A percentile compares a stretch with the other conserved stretches of the same genome.
phyloP scores from a whole-genome alignment of 2,888 invertebrate species.

The Drosophila niveifrons region DNA sequence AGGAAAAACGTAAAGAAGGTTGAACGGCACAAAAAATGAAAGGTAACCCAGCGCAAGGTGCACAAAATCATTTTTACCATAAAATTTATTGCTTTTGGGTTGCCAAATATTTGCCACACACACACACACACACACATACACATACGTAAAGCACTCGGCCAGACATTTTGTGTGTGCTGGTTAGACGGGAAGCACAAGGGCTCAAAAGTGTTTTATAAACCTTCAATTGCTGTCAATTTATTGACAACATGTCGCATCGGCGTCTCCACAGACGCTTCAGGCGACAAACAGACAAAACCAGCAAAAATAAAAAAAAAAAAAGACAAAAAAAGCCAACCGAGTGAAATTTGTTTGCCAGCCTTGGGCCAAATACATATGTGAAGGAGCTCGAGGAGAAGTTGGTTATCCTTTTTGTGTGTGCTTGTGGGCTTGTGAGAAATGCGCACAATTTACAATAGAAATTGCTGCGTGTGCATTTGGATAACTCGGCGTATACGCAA shows the following conservation, averaged over 20 bases:
- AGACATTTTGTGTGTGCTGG: slow-evolving; percentile 16
- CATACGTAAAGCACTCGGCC: neutral
- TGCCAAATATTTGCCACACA: slow-evolving; percentile 65
- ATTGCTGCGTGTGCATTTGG: slow-evolving; percentile 76
- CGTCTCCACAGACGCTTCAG: slow-evolving; percentile 56
- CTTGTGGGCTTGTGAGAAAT: slow-evolving; percentile 64
- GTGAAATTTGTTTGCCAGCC: slow-evolving; percentile 73
- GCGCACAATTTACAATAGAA: slow-evolving; percentile 76
- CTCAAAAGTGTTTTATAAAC: slow-evolving; percentile 78
- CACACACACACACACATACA: slow-evolving; percentile 21
- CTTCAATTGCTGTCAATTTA: slow-evolving; percentile 82
- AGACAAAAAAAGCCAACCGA: slow-evolving; percentile 46
- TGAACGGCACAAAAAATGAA: slow-evolving; percentile 35
- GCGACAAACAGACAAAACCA: slow-evolving; percentile 50
- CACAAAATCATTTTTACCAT: slow-evolving; percentile 76
- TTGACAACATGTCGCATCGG: slow-evolving; percentile 76
- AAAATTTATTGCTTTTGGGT: slow-evolving; percentile 76
- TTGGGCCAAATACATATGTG: slow-evolving; percentile 58
- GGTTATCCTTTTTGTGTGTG: slow-evolving; percentile 34
- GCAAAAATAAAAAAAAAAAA: slow-evolving; percentile 25
- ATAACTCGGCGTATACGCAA: slow-evolving; percentile 75
- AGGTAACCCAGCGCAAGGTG: slow-evolving; percentile 53
- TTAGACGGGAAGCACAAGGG: slow-evolving; percentile 27
- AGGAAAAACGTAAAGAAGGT: neutral
- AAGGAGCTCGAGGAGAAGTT: slow-evolving; percentile 32